A percentile compares a stretch with the other conserved stretches of the same genome.
Conservation (phyloP, 2,888 invertebrate genomes). For the Chalcosyrphus nemorum region DNA sequence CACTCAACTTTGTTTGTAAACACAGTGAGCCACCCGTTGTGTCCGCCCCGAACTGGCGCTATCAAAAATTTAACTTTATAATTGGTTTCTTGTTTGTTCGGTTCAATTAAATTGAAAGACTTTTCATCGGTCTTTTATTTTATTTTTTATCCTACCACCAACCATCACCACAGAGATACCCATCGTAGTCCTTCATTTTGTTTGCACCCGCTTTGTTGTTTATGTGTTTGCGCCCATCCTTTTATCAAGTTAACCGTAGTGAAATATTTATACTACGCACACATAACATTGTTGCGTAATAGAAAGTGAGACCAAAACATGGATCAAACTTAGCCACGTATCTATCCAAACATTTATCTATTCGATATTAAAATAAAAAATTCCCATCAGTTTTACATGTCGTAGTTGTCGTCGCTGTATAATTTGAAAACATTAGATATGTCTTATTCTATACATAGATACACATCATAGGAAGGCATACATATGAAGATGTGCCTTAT, state of each 20-base stretch:
- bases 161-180: neutral
- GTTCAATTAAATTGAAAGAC: conserved; percentile 42
- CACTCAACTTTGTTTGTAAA: neutral
- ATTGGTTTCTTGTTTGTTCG: conserved; percentile 33
- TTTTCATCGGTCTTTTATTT: neutral
- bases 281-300: neutral
- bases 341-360: conserved; percentile 28
- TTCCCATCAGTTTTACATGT: conserved; percentile 5
- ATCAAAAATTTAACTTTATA: conserved; percentile 7
- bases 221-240: conserved; percentile 32
- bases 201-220: conserved; percentile 34
- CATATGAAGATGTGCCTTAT: neutral
- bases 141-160: neutral
- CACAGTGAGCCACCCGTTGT: neutral
- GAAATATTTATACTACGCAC: conserved; percentile 32
- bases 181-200: conserved; percentile 1
- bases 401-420: neutral
- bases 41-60: neutral
- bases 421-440: neutral
- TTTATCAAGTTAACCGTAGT: conserved; percentile 35
- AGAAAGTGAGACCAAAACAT: neutral
- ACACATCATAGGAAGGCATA: neutral
- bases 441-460: neutral
- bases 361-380: conserved; percentile 34
- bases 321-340: conserved; percentile 4